Evolutionary conservation across 1,140 invertebrate species (phyloP), one percentile per base, ranked within the genome.

Genomic region (Dendroctonus valens): DNA sequence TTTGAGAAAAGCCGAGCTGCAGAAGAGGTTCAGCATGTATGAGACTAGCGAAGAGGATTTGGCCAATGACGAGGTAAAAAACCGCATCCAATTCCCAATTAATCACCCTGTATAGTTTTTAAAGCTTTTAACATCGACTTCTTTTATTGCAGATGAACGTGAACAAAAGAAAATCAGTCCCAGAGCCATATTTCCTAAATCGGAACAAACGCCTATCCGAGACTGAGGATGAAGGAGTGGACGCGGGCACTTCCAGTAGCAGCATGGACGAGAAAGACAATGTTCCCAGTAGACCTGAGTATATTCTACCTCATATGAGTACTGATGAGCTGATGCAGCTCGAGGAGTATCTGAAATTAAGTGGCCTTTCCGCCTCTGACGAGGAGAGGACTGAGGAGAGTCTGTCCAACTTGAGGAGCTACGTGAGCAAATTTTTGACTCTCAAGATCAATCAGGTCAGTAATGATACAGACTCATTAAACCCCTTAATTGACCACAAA

Each of bases 1-100:
- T 75, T 53, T 75, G n/a, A 60, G 73, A 39, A 74, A 74, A 61
- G 70, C 70, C n/a, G 79, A 76, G 44, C 72, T 82, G 6, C 81
- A 83, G 39, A 91, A 91, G 78, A 81, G 90, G 41, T 91, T 88
- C 72, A 91, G 89, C 65, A 91, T 91, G 88, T 89, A 91, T 74
- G 91, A 91, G 78, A 86, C 80, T 8, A 79, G 78, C 5, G 82
- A 85, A 44, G 83, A 85, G 55, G 83, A 84, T 15, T 63, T 73
- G 11, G 57, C 61, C 9, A 69, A 72, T 40, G 51, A 70, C 11
- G 58, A 67, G 7, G 62, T 65, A 65, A 49, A 40, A 26, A 9
- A 4, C n/a, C 12, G 41, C 26, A 26, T 26, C 26, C 26, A 26
- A 26, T 26, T 26, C 26, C 1, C 26, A 9, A 1, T 7, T 58